Evolutionary conservation across 2,113 vertebrate species (phyloP).

Genomic region (Thermophis baileyi): DNA sequence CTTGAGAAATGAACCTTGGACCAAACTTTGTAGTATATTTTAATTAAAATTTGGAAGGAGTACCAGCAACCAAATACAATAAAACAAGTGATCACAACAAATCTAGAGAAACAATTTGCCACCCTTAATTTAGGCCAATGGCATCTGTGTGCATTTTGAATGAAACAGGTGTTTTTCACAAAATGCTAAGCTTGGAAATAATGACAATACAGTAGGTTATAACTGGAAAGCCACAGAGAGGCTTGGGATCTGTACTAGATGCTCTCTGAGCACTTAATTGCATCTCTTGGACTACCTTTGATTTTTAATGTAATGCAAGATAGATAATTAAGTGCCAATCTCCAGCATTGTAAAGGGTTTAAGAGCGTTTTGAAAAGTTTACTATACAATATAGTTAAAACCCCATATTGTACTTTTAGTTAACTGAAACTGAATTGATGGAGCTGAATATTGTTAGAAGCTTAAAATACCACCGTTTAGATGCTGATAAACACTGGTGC

Average conservation of each 20-base stretch:
- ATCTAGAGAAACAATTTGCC: background rate
- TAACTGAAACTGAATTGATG: accelerated
- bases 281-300: background rate
- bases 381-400: background rate
- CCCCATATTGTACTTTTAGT: background rate
- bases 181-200: background rate
- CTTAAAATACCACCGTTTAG: background rate
- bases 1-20: background rate
- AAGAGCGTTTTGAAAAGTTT: background rate
- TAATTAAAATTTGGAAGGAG: background rate
- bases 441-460: background rate
- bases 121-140: background rate
- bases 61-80: background rate
- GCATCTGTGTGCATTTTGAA: background rate
- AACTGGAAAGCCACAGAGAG: background rate
- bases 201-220: background rate
- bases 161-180: background rate
- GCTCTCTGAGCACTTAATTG: background rate
- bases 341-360: background rate
- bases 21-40: background rate
- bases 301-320: background rate
- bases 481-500: background rate
- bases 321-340: background rate
- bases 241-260: background rate
- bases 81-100: background rate